Evolutionary conservation across 2,797 vertebrate species (phyloP), one percentile per base, ranked within the genome.

Genomic region (Sebastes reedi): DNA sequence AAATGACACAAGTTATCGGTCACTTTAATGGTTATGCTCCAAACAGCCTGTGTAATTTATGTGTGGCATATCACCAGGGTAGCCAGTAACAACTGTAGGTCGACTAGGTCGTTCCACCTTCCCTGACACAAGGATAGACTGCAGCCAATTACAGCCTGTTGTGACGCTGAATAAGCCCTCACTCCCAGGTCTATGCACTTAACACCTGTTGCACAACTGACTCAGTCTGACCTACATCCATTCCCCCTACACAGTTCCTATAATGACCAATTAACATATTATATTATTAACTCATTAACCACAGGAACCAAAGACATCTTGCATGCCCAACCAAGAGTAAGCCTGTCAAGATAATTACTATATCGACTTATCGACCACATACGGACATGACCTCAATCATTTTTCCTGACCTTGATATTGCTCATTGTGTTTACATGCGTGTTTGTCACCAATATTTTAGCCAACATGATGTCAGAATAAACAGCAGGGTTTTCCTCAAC

Each of bases 1-100:
- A 82, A 84, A 82, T 60, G 77, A 82, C 87, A 72, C 3, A 0
- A 72, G 71, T 73, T 73, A 83, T 77, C 67, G 64, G 56, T 75
- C 79, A 76, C 69, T 72, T 80, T 72, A 87, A 81, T 70, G 69
- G 32, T 72, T 67, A 67, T 62, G 42, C 54, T 72, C 56, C 79
- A 84, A 79, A 80, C 56, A 79, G 66, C 67, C n/a, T 5, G 66
- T 52, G 56, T 64, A 59, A 81, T 71, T 67, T 61, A 74, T 81
- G 56, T 54, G 64, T 34, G 25, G 62, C 32, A 34, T 16, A 39
- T 72, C 59, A 67, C 13, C 70, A 30, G 54, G 3, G 52, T n/a
- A 69, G 42, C 70, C 60, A 60, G 13, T 30, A 50, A 67, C 74
- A 79, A n/a, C 46, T 29, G 2, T 20, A 61, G 34, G 67, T 70